Conservation (phyloP, 2,888 invertebrate species). For the Drosophila algonquin region DNA sequence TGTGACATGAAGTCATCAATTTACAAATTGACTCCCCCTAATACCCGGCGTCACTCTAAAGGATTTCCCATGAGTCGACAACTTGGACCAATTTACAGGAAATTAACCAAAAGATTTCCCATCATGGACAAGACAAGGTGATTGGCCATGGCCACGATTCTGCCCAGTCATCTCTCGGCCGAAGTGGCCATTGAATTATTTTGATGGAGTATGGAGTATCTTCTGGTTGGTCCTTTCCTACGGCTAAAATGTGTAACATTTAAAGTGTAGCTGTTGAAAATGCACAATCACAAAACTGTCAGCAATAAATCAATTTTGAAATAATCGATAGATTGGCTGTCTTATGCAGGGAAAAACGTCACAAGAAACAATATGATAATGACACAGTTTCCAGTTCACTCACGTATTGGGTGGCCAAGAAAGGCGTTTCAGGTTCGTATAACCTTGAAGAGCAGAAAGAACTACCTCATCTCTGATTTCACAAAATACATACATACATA, state of each 20-base stretch:
- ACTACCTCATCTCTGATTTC: too few species aligned
- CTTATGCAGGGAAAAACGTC: too few species aligned
- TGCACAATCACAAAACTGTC: background rate
- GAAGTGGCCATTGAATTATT: slow-evolving; percentile 5
- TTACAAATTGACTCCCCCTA: slow-evolving; percentile 2
- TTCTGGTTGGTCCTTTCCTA: slow-evolving; percentile 2
- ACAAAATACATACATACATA: too few species aligned
- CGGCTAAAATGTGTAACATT: background rate
- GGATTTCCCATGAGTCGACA: slow-evolving; percentile 46
- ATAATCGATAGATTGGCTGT: background rate
- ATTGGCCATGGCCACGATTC: slow-evolving; percentile 8
- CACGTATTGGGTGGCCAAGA: too few species aligned
- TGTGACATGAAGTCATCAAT: slow-evolving; percentile 53
- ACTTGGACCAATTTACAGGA: slow-evolving; percentile 52
- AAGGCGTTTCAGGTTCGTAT: too few species aligned
- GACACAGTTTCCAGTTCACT: too few species aligned
- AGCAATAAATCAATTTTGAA: background rate
- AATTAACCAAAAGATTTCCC: slow-evolving; percentile 55
- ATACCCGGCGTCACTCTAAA: slow-evolving; percentile 24
- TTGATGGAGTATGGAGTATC: background rate
- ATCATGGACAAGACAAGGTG: slow-evolving; percentile 40
- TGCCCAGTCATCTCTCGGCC: slow-evolving; percentile 23
- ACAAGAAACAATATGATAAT: too few species aligned
- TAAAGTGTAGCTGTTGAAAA: background rate
- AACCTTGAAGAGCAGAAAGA: too few species aligned